A percentile compares a stretch with the other conserved stretches of the same genome.
phyloP scores from a whole-genome alignment of 2,888 invertebrate genomes.

The Cheilosia urbana region DNA sequence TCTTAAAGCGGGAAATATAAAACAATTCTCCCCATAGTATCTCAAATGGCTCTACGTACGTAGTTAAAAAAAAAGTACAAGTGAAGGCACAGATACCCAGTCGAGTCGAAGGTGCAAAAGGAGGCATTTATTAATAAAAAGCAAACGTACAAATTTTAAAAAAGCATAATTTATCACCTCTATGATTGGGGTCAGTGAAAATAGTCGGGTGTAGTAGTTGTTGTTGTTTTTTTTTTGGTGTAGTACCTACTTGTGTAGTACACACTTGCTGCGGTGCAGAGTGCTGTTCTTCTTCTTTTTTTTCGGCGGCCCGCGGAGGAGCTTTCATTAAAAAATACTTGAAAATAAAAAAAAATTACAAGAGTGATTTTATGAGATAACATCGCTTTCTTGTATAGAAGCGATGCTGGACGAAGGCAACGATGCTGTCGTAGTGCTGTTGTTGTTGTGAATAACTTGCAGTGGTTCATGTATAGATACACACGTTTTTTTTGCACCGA shows the following conservation, averaged over 20 bases:
- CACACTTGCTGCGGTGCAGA: conserved; percentile 9
- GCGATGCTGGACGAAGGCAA: conserved; percentile 40
- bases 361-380: conserved; percentile 49
- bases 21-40: conserved; percentile 39
- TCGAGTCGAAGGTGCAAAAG: conserved; percentile 35
- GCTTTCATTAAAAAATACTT: conserved; percentile 48
- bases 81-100: conserved; percentile 31
- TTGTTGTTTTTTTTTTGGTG: conserved; percentile 4
- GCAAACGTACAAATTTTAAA: conserved; percentile 22
- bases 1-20: conserved; percentile 60
- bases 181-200: conserved; percentile 83
- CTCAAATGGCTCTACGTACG: not conserved
- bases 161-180: conserved; percentile 70
- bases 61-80: conserved; percentile 40
- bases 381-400: conserved; percentile 61
- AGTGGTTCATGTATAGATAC: conserved; percentile 2
- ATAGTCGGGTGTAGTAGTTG: conserved; percentile 77
- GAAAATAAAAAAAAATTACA: conserved; percentile 1
- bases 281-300: conserved; percentile 28
- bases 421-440: conserved; percentile 12
- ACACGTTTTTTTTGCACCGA: not conserved
- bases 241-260: not conserved
- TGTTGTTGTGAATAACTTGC: conserved; percentile 29
- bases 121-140: conserved; percentile 29
- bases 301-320: conserved; percentile 14